Conservation (phyloP, 1,140 invertebrate species). For the Maniola jurtina region DNA sequence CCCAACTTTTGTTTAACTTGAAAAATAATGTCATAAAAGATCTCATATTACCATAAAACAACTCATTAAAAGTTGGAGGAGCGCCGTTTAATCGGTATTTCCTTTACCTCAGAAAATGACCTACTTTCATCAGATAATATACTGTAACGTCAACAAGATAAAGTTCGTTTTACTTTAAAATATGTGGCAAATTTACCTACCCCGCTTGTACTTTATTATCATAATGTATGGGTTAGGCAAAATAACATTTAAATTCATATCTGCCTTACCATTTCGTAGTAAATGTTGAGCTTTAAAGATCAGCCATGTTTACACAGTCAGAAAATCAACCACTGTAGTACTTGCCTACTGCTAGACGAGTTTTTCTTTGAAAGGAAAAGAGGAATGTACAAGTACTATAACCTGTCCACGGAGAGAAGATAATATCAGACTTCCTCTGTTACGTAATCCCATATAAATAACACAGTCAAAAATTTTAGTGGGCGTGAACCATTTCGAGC, state of each 20-base stretch:
- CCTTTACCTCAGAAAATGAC: background rate
- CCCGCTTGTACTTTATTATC: background rate
- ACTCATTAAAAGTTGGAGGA: slow-evolving; percentile 6
- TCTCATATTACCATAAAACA: slow-evolving; percentile 8
- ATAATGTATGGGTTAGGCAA: slow-evolving; percentile 4
- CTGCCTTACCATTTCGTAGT: background rate
- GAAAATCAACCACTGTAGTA: too few relatives aligned
- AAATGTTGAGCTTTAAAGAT: slow-evolving; percentile 1
- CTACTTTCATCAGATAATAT: background rate
- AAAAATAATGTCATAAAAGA: slow-evolving; percentile 6
- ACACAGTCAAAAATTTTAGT: too few relatives aligned
- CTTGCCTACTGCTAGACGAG: too few relatives aligned
- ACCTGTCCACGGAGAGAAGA: too few relatives aligned
- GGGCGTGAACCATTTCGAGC: too few relatives aligned
- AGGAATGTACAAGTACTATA: too few relatives aligned
- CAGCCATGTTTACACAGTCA: background rate
- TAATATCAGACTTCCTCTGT: too few relatives aligned
- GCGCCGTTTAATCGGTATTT: slow-evolving; percentile 1
- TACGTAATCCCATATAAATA: too few relatives aligned
- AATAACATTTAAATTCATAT: slow-evolving; percentile 9
- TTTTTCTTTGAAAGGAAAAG: too few relatives aligned
- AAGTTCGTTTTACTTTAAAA: background rate
- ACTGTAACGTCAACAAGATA: background rate
- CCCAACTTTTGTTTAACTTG: slow-evolving; percentile 1
- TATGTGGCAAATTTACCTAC: background rate